Percentiles rank a stretch among this genome's conserved stretches.
Conservation (phyloP, 2,888 invertebrate species). For the Drosophila eohydei region DNA sequence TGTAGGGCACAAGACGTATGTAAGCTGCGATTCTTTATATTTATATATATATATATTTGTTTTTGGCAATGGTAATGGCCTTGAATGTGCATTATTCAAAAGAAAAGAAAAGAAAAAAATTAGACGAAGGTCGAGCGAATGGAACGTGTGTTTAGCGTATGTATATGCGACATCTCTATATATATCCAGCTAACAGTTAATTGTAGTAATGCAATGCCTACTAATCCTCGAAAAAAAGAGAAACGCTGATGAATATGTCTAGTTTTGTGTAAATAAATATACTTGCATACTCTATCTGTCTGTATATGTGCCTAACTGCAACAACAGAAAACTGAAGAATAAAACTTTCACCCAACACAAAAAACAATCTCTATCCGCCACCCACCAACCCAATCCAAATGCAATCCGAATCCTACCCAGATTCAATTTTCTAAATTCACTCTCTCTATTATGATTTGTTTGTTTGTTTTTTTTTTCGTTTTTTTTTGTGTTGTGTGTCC, state of each 20-base stretch:
- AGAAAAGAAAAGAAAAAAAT: not conserved
- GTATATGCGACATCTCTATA: conserved; percentile 19
- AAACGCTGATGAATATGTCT: conserved; percentile 79
- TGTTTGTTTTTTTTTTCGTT: conserved; percentile 9
- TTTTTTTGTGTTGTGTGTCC: conserved; percentile 60
- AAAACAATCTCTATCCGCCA: conserved; percentile 1
- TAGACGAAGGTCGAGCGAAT: conserved; percentile 17
- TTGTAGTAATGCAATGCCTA: conserved; percentile 60
- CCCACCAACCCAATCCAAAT: conserved; percentile 1
- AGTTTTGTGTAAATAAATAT: conserved; percentile 69
- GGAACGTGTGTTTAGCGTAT: conserved; percentile 18
- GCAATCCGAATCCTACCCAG: conserved; percentile 6
- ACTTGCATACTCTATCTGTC: not conserved
- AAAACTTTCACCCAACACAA: conserved; percentile 31
- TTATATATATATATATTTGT: conserved; percentile 2
- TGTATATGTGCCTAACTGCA: conserved; percentile 49
- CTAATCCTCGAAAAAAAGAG: conserved; percentile 46
- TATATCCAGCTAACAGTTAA: conserved; percentile 37
- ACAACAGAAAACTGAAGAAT: conserved; percentile 36
- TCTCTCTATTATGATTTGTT: conserved; percentile 21
- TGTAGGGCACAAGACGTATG: conserved; percentile 60
- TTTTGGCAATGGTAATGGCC: conserved; percentile 54
- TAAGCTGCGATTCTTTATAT: conserved; percentile 55
- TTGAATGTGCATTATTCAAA: conserved; percentile 44
- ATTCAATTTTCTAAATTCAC: conserved; percentile 22